These are phyloP conservation scores for Thunnus albacares DNA, from an alignment of 2,797 vertebrate genomes.

Conservation along the genomic window DNA sequence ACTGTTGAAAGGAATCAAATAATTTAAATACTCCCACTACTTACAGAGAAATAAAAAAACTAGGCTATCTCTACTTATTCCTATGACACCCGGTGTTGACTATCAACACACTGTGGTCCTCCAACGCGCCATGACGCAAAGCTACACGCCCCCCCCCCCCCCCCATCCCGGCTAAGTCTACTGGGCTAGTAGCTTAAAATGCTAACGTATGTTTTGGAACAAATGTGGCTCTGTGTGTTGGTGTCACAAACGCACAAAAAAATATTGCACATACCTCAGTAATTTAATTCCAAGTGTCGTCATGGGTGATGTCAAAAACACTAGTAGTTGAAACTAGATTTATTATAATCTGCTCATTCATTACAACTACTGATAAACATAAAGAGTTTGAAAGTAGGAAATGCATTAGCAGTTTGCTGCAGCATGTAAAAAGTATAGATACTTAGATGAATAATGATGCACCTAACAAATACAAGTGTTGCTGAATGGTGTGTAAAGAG, in stretches of 20 bases:
- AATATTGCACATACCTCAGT: not conserved
- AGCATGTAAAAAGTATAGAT: not conserved
- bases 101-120: slow-evolving; percentile 12
- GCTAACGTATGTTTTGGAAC: not conserved
- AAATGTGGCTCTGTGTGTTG: not conserved
- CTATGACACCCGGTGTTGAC: slow-evolving; percentile 41
- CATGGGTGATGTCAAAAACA: not conserved
- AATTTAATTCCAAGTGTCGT: not conserved
- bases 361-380: not conserved
- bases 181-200: slow-evolving; percentile 4
- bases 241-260: not conserved
- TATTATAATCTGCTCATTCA: not conserved
- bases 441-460: not conserved
- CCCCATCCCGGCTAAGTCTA: not conserved
- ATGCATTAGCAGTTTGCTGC: too few relatives aligned
- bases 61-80: slow-evolving; percentile 12
- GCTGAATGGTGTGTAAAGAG: not conserved
- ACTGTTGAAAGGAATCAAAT: slow-evolving; percentile 1
- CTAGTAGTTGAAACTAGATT: not conserved
- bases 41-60: not conserved
- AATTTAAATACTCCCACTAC: not conserved
- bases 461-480: not conserved
- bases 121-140: slow-evolving; percentile 25
- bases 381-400: not conserved
- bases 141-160: not conserved